A percentile compares a stretch with the other conserved stretches of the same genome.
phyloP scores from a whole-genome alignment of 2,797 vertebrate species.

The Sebastes minor region DNA sequence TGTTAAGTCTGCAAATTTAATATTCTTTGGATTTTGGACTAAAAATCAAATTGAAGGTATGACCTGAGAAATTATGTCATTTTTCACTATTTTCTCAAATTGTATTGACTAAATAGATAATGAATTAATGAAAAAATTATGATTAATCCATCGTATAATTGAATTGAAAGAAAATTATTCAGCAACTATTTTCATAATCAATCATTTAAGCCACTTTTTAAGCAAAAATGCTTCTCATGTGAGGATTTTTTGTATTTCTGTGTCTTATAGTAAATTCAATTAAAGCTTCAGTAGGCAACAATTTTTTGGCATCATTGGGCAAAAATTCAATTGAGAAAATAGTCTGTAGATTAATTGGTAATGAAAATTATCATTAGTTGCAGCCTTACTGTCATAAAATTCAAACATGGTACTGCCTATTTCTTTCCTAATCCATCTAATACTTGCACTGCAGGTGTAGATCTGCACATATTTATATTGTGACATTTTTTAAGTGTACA shows the following conservation, averaged over 20 bases:
- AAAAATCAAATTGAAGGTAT: not conserved
- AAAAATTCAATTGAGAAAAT: not conserved
- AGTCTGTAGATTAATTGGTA: not conserved
- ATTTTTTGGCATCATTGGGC: no score
- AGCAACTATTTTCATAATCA: not conserved
- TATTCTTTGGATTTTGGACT: not conserved
- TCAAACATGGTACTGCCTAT: not conserved
- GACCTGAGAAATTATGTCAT: not conserved
- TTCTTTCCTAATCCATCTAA: not conserved
- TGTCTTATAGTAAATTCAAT: not conserved
- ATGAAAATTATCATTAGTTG: not conserved
- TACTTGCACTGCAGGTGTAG: not conserved
- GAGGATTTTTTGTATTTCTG: not conserved
- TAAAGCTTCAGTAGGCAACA: no score
- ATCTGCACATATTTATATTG: slow-evolving; percentile 12
- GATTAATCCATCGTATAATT: not conserved
- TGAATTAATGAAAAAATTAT: not conserved
- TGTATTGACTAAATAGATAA: not conserved
- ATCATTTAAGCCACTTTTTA: not conserved
- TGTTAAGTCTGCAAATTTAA: not conserved
- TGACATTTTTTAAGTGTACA: not conserved
- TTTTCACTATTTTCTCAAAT: not conserved
- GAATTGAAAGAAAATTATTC: not conserved
- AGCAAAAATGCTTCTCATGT: not conserved
- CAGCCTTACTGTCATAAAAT: not conserved